A percentile compares a stretch with the other conserved stretches of the same genome.
Conservation (phyloP, 1,140 invertebrate species). For the Caenorhabditis latens region DNA sequence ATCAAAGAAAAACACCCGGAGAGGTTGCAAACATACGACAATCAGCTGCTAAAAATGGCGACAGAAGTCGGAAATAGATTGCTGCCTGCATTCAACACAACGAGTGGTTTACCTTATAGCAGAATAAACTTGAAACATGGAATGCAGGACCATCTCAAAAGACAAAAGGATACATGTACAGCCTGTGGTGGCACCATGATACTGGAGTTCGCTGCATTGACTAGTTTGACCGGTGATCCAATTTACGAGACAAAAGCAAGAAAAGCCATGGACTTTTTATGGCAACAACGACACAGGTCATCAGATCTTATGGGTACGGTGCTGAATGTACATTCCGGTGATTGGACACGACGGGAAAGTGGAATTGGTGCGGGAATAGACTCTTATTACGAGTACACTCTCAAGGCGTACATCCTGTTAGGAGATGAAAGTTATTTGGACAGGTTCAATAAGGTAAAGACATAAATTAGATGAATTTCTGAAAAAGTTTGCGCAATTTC, state of each 20-base stretch:
- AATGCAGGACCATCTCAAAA: conserved; percentile 85
- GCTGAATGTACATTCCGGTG: conserved; percentile 94
- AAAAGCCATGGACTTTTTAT: conserved; percentile 95
- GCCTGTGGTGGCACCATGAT: conserved; percentile 99
- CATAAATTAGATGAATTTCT: not conserved
- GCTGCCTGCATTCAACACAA: conserved; percentile 95
- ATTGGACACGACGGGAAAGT: conserved; percentile 94
- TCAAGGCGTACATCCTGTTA: conserved; percentile 87
- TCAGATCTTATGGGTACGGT: conserved; percentile 92
- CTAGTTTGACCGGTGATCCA: conserved; percentile 89
- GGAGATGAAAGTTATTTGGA: conserved; percentile 90
- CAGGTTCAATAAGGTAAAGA: conserved; percentile 86
- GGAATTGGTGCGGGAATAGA: conserved; percentile 99
- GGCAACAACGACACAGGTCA: conserved; percentile 91
- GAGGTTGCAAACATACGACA: conserved; percentile 90
- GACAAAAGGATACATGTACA: conserved; percentile 90
- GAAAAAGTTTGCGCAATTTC: conserved; percentile 62
- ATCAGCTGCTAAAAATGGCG: conserved; percentile 89
- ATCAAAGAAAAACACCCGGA: conserved; percentile 84
- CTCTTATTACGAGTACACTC: conserved; percentile 97
- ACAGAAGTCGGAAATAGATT: conserved; percentile 91
- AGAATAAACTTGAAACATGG: conserved; percentile 90
- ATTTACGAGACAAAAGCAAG: conserved; percentile 90
- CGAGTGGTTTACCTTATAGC: conserved; percentile 95
- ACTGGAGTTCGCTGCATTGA: conserved; percentile 94